Conservation (phyloP, 2,888 invertebrate species). For the Stomorhina lunata region DNA sequence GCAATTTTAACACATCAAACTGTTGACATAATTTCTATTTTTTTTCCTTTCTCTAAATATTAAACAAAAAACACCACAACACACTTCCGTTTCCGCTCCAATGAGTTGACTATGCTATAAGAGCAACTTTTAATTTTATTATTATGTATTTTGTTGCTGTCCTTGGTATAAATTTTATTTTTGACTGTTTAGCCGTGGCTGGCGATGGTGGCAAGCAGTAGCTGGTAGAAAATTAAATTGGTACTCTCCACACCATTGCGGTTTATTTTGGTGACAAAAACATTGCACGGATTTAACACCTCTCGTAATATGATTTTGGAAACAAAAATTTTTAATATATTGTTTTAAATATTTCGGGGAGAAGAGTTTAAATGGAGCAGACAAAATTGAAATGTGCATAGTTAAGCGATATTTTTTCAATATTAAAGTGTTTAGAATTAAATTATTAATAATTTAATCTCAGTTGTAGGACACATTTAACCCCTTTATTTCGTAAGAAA, state of each 20-base stretch:
- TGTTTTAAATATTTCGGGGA: too few relatives aligned
- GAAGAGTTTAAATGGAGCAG: too few relatives aligned
- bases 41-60: too few relatives aligned
- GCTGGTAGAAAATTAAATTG: conserved; percentile 35
- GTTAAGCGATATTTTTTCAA: too few relatives aligned
- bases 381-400: too few relatives aligned
- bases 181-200: background rate
- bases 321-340: too few relatives aligned
- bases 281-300: conserved; percentile 57
- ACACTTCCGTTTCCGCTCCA: conserved; percentile 61
- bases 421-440: too few relatives aligned
- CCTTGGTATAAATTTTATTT: background rate
- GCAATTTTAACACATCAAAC: conserved; percentile 36
- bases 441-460: too few relatives aligned
- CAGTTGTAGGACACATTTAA: too few relatives aligned
- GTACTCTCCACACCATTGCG: background rate
- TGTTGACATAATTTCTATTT: conserved; percentile 39
- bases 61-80: conserved; percentile 48
- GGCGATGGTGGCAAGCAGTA: background rate
- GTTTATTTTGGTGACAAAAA: conserved; percentile 51
- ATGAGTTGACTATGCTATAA: conserved; percentile 34
- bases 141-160: conserved; percentile 30
- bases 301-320: background rate
- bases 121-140: conserved; percentile 49
- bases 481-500: too few relatives aligned